phyloP scores from a whole-genome alignment of 2,888 invertebrate genomes.

The Drosophila lutescens region DNA sequence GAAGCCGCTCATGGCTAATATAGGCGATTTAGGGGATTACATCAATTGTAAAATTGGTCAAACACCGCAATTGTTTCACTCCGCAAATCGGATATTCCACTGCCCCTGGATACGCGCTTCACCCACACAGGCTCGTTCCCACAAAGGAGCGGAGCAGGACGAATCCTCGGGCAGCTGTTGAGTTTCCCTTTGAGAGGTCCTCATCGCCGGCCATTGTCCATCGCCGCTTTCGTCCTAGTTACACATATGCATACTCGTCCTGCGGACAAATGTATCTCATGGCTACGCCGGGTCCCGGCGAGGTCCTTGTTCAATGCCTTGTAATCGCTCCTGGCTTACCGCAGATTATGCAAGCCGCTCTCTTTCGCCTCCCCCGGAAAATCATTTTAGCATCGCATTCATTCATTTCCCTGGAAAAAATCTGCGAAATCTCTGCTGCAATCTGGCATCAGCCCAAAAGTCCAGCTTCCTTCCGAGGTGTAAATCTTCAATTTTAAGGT shows the following conservation, averaged over 20 bases:
- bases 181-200: conserved; percentile 69
- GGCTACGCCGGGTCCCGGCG: conserved; percentile 41
- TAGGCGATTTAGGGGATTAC: conserved; percentile 80
- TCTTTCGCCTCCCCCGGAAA: conserved; percentile 25
- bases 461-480: conserved; percentile 54
- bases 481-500: conserved; percentile 78
- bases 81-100: conserved; percentile 82
- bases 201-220: conserved; percentile 48
- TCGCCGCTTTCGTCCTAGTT: conserved; percentile 42
- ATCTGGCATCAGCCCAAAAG: conserved; percentile 32
- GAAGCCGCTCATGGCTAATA: conserved; percentile 65
- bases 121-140: conserved; percentile 17
- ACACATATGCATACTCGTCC: conserved; percentile 40
- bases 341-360: conserved; percentile 82
- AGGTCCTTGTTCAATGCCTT: conserved; percentile 61
- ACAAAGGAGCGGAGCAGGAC: conserved; percentile 24
- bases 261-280: conserved; percentile 47
- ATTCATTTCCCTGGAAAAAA: conserved; percentile 44
- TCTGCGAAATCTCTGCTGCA: conserved; percentile 18
- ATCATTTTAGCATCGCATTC: conserved; percentile 47
- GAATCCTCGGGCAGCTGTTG: conserved; percentile 65
- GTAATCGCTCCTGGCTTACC: conserved; percentile 81
- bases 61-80: conserved; percentile 84
- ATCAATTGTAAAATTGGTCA: conserved; percentile 81
- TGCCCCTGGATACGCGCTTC: conserved; percentile 53